Evolutionary conservation across 1,140 invertebrate genomes (phyloP).

Genomic region (Myzus persicae): DNA sequence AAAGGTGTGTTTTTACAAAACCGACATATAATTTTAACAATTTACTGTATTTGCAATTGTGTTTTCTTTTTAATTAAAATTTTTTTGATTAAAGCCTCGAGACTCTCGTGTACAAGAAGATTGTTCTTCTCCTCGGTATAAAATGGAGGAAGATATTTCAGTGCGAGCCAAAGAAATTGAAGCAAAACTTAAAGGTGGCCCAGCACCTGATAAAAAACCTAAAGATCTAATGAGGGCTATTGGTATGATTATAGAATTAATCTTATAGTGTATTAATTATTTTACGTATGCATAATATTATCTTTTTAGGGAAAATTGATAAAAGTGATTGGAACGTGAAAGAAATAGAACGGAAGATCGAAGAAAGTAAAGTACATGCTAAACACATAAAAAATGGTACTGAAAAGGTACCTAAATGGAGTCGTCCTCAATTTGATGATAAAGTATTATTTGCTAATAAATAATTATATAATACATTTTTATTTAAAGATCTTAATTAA

Average conservation of each 20-base stretch:
- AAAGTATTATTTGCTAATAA: slow-evolving; percentile 62
- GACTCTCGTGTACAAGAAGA: slow-evolving; percentile 66
- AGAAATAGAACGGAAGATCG: slow-evolving; percentile 89
- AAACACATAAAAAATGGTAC: slow-evolving; percentile 71
- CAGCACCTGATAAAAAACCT: slow-evolving; percentile 77
- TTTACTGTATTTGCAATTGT: neutral
- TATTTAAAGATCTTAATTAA: neutral
- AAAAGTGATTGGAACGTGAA: slow-evolving; percentile 92
- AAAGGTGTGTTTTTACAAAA: neutral
- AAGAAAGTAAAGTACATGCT: slow-evolving; percentile 80
- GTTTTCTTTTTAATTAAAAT: neutral
- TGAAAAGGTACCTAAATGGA: slow-evolving; percentile 90
- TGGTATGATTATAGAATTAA: slow-evolving; percentile 65
- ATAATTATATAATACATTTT: neutral
- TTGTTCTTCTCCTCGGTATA: slow-evolving; percentile 41
- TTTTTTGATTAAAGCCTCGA: slow-evolving; percentile 69
- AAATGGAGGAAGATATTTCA: slow-evolving; percentile 73
- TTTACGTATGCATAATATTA: neutral
- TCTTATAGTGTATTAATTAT: neutral
- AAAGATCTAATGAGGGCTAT: slow-evolving; percentile 86
- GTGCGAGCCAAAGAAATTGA: slow-evolving; percentile 76
- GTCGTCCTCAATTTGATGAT: slow-evolving; percentile 75
- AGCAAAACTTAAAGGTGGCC: slow-evolving; percentile 69
- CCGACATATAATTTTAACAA: neutral
- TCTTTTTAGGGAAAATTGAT: slow-evolving; percentile 77